Evolutionary conservation across 2,888 invertebrate genomes (phyloP).

Genomic region (Listrodromus nycthemerus): DNA sequence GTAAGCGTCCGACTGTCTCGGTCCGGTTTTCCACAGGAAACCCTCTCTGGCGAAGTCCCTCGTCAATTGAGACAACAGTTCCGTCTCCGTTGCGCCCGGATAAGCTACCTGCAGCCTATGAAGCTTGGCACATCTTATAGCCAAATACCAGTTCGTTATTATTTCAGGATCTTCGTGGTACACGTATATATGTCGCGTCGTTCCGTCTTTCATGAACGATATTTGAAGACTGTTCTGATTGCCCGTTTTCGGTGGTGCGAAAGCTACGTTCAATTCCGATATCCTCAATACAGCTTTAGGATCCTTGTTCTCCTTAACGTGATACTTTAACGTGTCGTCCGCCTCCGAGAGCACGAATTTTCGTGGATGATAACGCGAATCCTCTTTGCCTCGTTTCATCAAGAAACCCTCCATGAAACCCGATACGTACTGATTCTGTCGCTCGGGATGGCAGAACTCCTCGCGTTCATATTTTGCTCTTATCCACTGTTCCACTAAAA

Average conservation of each 20-base stretch:
- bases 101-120: conserved; percentile 93
- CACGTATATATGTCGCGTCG: conserved; percentile 94
- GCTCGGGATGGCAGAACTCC: conserved; percentile 93
- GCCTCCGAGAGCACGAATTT: conserved; percentile 93
- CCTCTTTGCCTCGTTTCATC: conserved; percentile 95
- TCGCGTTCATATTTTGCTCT: conserved; percentile 95
- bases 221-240: conserved; percentile 93
- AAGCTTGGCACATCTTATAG: conserved; percentile 93
- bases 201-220: conserved; percentile 93
- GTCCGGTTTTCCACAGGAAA: conserved; percentile 96
- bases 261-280: conserved; percentile 93
- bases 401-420: conserved; percentile 94
- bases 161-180: conserved; percentile 94
- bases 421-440: conserved; percentile 90
- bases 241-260: conserved; percentile 93
- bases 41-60: conserved; percentile 95
- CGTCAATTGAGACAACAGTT: conserved; percentile 90
- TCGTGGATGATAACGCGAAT: conserved; percentile 92
- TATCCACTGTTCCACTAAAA: conserved; percentile 96
- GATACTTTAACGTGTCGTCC: conserved; percentile 92
- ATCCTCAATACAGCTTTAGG: conserved; percentile 93
- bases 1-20: conserved; percentile 92
- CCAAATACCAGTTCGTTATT: conserved; percentile 94
- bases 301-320: conserved; percentile 89
- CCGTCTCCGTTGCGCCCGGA: conserved; percentile 90